Base-by-base conservation (phyloP, 2,888 invertebrate species). In the Mimumesa dahlbomi region DNA sequence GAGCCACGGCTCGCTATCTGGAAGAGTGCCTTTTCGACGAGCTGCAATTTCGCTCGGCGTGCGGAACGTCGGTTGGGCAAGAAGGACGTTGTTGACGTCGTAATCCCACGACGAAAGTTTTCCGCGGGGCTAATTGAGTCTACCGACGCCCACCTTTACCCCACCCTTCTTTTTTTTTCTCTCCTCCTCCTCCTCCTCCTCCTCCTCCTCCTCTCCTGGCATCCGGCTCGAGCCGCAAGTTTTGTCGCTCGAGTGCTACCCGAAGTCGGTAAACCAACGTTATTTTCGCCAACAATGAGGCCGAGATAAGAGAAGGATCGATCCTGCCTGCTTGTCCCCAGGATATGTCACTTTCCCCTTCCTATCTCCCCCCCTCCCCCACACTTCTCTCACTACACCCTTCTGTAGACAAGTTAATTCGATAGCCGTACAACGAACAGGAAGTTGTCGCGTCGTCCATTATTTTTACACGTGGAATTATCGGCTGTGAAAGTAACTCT, bases 111-210 rank as follows among this genome's bases (percentile, higher is more conserved):
- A 61, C 72, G 73, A 84, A 84, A 82, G 79, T 83, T 84, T 81
- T 82, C 79, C 75, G 64, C 74, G 67, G 75, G 67, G 79, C 77
- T 84, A 84, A 84, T 84, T 84, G 82, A 84, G 82, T 84, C 84
- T 74, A 67, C 67, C 38, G 40, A 45, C 65, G 53, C 40, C 50
- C 29, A 36, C 40, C 52, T 29, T 21, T 3, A n/a, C 63, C 50
- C 53, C 25, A 25, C 25, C 25, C 25, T 25, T n/a, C n/a, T n/a
- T 25, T 25, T 7, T 3, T 7, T 25, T 7, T 25, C 3, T 7
- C 31, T 59, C 50, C 62, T 46, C 61, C 50, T 19, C 9, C 16
- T 31, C 18, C 6, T 13, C 18, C 13, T 22, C 34, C 29, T 43
- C 29, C 42, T 48, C 63, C 13, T 7, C 54, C 36, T 45, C 31